phyloP scores from a whole-genome alignment of 2,888 invertebrate species.

The Spisula solida region DNA sequence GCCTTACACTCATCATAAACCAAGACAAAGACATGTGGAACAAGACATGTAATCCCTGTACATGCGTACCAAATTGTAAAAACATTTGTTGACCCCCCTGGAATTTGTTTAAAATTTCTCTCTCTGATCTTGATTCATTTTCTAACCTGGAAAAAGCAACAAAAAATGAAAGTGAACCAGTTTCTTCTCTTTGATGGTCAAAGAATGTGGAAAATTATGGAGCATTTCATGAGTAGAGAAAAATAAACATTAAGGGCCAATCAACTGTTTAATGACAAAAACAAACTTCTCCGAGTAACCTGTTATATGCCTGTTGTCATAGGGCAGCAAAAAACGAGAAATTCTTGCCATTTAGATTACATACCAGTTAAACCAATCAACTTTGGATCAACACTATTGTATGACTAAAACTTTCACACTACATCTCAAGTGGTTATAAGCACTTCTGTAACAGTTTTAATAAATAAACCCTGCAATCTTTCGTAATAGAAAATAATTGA shows the following conservation, averaged over 20 bases:
- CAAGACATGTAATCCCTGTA: slow-evolving; percentile 11
- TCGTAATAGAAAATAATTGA: background rate
- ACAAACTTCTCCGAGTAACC: slow-evolving; percentile 11
- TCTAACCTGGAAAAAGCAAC: slow-evolving; percentile 39
- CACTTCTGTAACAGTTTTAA: background rate
- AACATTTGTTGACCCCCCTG: slow-evolving; percentile 51
- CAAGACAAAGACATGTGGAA: slow-evolving; percentile 1
- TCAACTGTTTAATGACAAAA: slow-evolving; percentile 29
- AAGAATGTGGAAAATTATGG: slow-evolving; percentile 26
- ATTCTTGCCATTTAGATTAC: background rate
- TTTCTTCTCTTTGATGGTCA: slow-evolving; percentile 48
- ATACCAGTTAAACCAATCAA: background rate
- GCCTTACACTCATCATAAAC: slow-evolving; percentile 15
- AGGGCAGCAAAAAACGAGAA: background rate
- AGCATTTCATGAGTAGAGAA: slow-evolving; percentile 26
- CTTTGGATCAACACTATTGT: background rate
- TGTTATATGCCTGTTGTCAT: background rate
- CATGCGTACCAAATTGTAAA: slow-evolving; percentile 42
- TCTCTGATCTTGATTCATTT: slow-evolving; percentile 14
- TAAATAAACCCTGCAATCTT: background rate
- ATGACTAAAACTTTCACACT: background rate
- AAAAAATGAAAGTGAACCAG: slow-evolving; percentile 1
- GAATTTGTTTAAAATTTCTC: slow-evolving; percentile 45
- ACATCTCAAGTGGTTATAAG: background rate
- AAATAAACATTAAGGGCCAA: slow-evolving; percentile 43